These are phyloP conservation scores for Coptotermes formosanus DNA, from an alignment of 1,140 invertebrate species.

Conservation along the genomic window DNA sequence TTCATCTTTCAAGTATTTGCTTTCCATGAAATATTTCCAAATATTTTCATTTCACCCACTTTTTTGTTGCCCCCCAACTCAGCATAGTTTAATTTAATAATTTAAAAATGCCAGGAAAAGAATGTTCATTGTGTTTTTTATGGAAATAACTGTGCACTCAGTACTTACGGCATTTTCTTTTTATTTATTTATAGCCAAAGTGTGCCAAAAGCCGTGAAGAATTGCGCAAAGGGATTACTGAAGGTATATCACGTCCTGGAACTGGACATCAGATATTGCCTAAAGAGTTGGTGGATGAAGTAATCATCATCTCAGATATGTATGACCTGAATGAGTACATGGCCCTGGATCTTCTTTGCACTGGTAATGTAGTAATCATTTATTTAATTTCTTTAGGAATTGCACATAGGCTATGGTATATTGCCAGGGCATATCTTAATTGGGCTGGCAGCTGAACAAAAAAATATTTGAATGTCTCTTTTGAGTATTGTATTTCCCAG, in stretches of 20 bases:
- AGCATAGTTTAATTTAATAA: not conserved
- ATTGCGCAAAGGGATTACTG: constrained; percentile 73
- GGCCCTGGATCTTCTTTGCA: constrained; percentile 83
- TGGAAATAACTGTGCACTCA: not conserved
- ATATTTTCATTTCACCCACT: no score
- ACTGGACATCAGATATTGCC: constrained; percentile 75
- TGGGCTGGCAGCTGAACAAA: no score
- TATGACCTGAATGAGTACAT: constrained; percentile 91
- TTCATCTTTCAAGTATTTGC: constrained; percentile 13
- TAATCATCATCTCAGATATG: constrained; percentile 91
- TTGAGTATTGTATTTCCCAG: no score
- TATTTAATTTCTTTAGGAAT: not conserved
- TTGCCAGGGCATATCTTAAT: no score
- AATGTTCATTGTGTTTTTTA: not conserved
- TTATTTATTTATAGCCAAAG: constrained; percentile 61
- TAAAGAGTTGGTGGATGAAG: constrained; percentile 84
- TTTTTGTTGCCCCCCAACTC: not conserved
- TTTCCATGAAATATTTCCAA: not conserved
- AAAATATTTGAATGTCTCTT: no score
- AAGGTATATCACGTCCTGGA: constrained; percentile 75
- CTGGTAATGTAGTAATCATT: constrained; percentile 50
- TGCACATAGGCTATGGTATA: no score
- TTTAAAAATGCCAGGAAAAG: not conserved
- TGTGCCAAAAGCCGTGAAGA: constrained; percentile 74
- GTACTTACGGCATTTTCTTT: constrained; percentile 36